Percentiles rank a stretch among this genome's conserved stretches.
Conservation (phyloP, 2,888 invertebrate genomes). For the Ptilodon capucinus region DNA sequence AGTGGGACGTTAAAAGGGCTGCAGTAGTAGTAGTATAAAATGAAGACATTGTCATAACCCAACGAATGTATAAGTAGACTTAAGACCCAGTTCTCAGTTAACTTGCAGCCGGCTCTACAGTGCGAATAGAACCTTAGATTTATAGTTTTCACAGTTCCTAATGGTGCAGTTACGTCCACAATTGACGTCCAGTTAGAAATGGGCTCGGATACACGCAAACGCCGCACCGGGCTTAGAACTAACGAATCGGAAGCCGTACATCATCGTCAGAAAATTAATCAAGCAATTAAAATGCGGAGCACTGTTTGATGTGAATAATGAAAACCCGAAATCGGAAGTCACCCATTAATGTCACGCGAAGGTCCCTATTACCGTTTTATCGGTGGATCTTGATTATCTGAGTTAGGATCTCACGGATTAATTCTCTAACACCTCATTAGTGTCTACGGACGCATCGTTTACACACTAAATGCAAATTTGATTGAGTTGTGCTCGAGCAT, state of each 20-base stretch:
- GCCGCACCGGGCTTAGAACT: conserved; percentile 28
- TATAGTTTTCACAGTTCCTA: conserved; percentile 70
- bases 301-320: conserved; percentile 35
- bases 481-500: conserved; percentile 64
- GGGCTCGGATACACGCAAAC: too few species aligned
- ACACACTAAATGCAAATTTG: conserved; percentile 76
- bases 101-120: too few species aligned
- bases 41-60: too few species aligned
- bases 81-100: too few species aligned
- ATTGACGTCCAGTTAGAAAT: conserved; percentile 44
- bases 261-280: conserved; percentile 38
- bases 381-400: conserved; percentile 64
- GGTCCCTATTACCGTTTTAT: conserved; percentile 54
- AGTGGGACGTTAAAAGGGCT: too few species aligned
- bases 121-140: too few species aligned
- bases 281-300: conserved; percentile 43
- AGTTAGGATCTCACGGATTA: conserved; percentile 66
- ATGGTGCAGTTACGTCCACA: conserved; percentile 63
- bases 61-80: too few species aligned
- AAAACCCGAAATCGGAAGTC: conserved; percentile 60
- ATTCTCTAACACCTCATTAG: conserved; percentile 78
- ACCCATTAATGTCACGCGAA: conserved; percentile 57
- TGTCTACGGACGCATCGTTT: conserved; percentile 58
- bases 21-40: too few species aligned
- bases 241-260: conserved; percentile 41